These are phyloP conservation scores for Nasonia vitripennis DNA, from an alignment of 1,140 invertebrate species.

Conservation along the genomic window DNA sequence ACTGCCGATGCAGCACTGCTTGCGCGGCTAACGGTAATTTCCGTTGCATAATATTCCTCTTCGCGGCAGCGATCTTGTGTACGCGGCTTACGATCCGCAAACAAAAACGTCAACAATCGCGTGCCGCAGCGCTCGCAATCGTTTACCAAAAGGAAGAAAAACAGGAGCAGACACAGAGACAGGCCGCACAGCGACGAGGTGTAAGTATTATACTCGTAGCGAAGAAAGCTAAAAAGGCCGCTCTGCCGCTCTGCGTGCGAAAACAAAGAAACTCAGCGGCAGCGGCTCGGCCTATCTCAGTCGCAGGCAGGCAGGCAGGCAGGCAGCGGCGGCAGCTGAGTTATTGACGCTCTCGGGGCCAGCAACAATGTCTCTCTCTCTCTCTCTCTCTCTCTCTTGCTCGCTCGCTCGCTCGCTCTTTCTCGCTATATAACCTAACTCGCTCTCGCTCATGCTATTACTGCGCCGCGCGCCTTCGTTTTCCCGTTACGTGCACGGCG, in stretches of 20 bases:
- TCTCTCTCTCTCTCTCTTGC: slow-evolving; percentile 6
- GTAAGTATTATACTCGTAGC: not conserved
- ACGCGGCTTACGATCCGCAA: not conserved
- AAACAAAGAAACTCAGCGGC: slow-evolving; percentile 21
- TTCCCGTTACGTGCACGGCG: slow-evolving; percentile 45
- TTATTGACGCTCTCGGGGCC: slow-evolving; percentile 43
- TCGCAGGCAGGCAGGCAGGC: slow-evolving; percentile 19
- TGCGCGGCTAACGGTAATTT: not conserved
- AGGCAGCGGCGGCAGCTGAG: slow-evolving; percentile 21
- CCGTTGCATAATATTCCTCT: slow-evolving; percentile 1
- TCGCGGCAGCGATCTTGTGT: not conserved
- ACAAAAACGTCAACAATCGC: not conserved
- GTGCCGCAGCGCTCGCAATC: too few species aligned
- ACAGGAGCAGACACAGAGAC: not conserved
- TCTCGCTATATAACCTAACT: slow-evolving; percentile 41
- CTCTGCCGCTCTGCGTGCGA: slow-evolving; percentile 4
- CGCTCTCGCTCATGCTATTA: slow-evolving; percentile 33
- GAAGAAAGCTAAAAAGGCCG: not conserved
- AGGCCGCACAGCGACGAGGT: not conserved
- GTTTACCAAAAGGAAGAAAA: not conserved
- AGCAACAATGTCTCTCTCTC: slow-evolving; percentile 15
- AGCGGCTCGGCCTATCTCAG: slow-evolving; percentile 16
- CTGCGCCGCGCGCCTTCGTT: slow-evolving; percentile 41
- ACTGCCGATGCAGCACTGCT: not conserved
- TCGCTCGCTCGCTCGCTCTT: not conserved